Evolutionary conservation across 2,113 vertebrate genomes (phyloP), one percentile per base, ranked within the genome.

Genomic region (Sylvilagus bachmani): DNA sequence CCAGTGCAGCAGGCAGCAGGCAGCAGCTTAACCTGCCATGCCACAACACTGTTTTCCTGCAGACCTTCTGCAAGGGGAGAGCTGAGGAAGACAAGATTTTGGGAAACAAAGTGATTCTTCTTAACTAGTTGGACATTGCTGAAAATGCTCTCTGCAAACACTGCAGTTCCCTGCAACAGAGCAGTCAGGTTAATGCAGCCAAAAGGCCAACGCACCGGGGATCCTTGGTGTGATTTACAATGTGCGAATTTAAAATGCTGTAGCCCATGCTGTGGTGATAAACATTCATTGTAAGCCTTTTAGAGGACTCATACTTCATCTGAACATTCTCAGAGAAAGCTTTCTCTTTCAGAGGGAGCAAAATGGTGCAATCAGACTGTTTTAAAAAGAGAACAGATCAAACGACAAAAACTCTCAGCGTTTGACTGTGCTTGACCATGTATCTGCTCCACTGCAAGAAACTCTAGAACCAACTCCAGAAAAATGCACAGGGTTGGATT

Each of bases 171-270:
- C 86, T 83, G 27, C 86, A 83, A 91, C 31, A 22, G 27, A 86
- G 73, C 86, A 89, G 78, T 80, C 36, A 80, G 90, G 53, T 69
- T 95, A 95, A 95, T 85, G 86, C 49, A 94, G 96, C 75, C 89
- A 64, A 89, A 96, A 80, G 87, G 87, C 78, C 93, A 70, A 44
- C 6, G 21, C 86, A 25, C 80, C 27, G 14, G 38, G 25, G 61
- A 51, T 71, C 61, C 89, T 89, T 2, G 29, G 74, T 75, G 74
- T 97, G 96, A 95, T 94, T 96, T 96, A 95, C 79, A 94, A n/a
- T 12, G 14, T 74, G 25, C 58, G 67, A 49, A 24, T 84, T 96
- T 78, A 95, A 95, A 97, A 77, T 24, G 74, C 27, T 10, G 38
- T 33, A 95, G 89, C 0, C 75, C 90, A 0, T 36, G 36, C 0